phyloP scores from a whole-genome alignment of 2,113 vertebrate species.

The Pavo muticus region DNA sequence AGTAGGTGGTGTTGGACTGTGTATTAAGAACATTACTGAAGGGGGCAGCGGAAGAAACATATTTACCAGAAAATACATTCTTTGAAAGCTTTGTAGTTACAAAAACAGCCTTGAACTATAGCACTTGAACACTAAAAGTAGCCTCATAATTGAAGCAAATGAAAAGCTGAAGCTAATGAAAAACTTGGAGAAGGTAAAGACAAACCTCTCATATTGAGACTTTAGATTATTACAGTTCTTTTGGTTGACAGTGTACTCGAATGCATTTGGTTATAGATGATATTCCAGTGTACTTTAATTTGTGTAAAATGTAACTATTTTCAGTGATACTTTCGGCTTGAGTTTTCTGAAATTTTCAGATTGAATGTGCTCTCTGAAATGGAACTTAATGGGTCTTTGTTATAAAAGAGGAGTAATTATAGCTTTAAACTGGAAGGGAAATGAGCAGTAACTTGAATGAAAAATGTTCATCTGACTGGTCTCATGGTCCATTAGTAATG shows the following conservation, averaged over 20 bases:
- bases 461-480: not conserved
- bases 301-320: not conserved
- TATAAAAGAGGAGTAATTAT: not conserved
- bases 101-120: not conserved
- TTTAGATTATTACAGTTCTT: not conserved
- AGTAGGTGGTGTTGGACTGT: not conserved
- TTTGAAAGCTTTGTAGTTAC: not conserved
- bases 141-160: not conserved
- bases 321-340: not conserved
- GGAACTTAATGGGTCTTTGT: not conserved
- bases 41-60: not conserved
- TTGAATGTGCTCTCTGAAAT: not conserved
- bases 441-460: not conserved
- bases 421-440: not conserved
- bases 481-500: not conserved
- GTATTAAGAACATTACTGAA: not conserved
- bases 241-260: not conserved
- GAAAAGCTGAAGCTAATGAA: not conserved
- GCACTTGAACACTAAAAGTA: not conserved
- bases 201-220: not conserved
- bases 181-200: not conserved
- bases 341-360: not conserved
- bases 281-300: not conserved
- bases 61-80: not conserved
- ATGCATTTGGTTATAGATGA: not conserved